phyloP scores from a whole-genome alignment of 2,888 invertebrate genomes.

The Drosophila conformis region DNA sequence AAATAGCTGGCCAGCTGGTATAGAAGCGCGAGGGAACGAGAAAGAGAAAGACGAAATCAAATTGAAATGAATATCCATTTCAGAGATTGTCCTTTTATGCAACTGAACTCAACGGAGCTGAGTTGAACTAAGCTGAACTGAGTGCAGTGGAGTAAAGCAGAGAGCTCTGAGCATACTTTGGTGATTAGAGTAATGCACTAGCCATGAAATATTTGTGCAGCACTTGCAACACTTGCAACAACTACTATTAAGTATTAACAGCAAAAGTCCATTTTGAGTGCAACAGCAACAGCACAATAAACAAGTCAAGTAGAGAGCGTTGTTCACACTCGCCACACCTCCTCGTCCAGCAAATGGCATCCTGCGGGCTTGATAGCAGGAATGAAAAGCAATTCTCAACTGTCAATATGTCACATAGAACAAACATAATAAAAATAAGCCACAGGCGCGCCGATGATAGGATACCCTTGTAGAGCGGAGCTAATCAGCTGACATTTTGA shows the following conservation, averaged over 20 bases:
- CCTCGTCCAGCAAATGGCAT: constrained; percentile 10
- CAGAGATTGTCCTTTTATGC: constrained; percentile 66
- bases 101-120: constrained; percentile 8
- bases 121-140: neutral
- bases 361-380: constrained; percentile 27
- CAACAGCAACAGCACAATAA: constrained; percentile 37
- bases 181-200: constrained; percentile 75
- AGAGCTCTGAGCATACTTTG: constrained; percentile 21
- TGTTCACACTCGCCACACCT: neutral
- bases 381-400: constrained; percentile 42
- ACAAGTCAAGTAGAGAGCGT: constrained; percentile 20
- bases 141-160: neutral
- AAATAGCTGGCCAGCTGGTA: constrained; percentile 30
- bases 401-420: constrained; percentile 65
- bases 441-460: neutral
- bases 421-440: neutral
- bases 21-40: neutral
- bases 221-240: constrained; percentile 21
- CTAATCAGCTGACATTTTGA: neutral
- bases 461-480: neutral
- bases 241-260: constrained; percentile 56
- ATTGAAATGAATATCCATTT: constrained; percentile 69
- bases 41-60: constrained; percentile 4
- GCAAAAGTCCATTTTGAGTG: constrained; percentile 65
- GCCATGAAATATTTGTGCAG: constrained; percentile 36